These are phyloP conservation scores for Melanophora roralis DNA, from an alignment of 2,888 invertebrate genomes.

Conservation along the genomic window DNA sequence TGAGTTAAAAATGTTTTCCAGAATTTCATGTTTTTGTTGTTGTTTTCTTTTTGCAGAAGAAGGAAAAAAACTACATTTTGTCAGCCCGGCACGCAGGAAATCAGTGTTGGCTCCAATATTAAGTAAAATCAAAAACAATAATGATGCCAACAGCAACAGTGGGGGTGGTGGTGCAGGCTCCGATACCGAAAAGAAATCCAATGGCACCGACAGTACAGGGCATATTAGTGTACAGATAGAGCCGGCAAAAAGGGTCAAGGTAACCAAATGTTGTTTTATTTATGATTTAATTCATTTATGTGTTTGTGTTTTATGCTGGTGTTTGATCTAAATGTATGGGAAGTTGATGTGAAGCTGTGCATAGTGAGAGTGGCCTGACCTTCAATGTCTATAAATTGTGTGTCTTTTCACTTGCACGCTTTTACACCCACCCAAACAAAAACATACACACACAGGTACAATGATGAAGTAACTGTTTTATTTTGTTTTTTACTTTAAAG, in stretches of 20 bases:
- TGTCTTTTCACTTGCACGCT: conserved; percentile 13
- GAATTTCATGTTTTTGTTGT: neutral
- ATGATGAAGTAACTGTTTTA: neutral
- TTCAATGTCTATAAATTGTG: conserved; percentile 39
- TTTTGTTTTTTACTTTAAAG: conserved; percentile 63
- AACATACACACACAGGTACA: neutral
- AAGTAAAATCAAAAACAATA: conserved; percentile 75
- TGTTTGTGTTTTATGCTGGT: conserved; percentile 19
- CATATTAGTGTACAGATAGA: conserved; percentile 75
- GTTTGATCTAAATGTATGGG: conserved; percentile 17
- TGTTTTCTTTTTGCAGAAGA: conserved; percentile 69
- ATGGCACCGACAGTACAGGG: conserved; percentile 68
- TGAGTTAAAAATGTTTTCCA: neutral
- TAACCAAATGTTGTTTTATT: conserved; percentile 59
- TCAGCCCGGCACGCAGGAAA: conserved; percentile 75
- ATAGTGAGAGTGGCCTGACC: conserved; percentile 26
- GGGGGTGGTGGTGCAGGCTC: conserved; percentile 54
- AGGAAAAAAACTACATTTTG: conserved; percentile 76
- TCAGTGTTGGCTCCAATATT: conserved; percentile 75
- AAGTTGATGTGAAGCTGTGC: conserved; percentile 46
- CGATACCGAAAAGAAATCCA: conserved; percentile 70
- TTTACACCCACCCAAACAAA: neutral
- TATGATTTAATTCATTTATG: neutral
- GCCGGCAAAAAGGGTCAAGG: conserved; percentile 76
- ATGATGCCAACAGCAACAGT: conserved; percentile 66